Conservation (phyloP, 2,113 vertebrate species). For the Odocoileus virginianus region DNA sequence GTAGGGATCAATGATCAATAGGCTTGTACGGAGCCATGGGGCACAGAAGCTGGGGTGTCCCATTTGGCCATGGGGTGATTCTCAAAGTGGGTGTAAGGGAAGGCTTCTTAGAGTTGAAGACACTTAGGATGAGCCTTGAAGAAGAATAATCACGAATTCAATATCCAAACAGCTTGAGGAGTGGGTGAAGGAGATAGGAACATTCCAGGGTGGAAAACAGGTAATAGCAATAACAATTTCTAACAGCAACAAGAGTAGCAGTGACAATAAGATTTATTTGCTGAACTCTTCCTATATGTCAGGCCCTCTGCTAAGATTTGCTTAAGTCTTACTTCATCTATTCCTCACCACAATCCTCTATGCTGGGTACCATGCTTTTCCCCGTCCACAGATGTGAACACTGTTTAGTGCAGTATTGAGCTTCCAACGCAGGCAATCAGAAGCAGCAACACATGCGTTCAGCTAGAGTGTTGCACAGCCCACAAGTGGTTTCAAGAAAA, state of each 20-base stretch:
- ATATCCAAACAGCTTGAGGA: neutral
- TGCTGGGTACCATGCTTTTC: accelerated
- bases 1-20: neutral
- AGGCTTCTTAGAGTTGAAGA: neutral
- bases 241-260: neutral
- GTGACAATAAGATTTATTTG: neutral
- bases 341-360: neutral
- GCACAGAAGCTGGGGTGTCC: neutral
- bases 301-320: neutral
- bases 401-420: neutral
- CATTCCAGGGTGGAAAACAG: neutral
- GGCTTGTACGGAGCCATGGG: neutral
- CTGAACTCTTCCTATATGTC: neutral
- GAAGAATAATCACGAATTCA: neutral
- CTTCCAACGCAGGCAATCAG: neutral
- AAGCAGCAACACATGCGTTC: neutral
- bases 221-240: neutral
- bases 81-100: neutral
- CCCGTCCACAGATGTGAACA: neutral
- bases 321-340: neutral
- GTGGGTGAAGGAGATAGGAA: neutral
- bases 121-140: neutral
- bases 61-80: neutral
- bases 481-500: neutral
- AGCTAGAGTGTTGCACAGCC: neutral